Base-by-base conservation (phyloP, 2,888 invertebrate genomes). In the Tetragonisca angustula region DNA sequence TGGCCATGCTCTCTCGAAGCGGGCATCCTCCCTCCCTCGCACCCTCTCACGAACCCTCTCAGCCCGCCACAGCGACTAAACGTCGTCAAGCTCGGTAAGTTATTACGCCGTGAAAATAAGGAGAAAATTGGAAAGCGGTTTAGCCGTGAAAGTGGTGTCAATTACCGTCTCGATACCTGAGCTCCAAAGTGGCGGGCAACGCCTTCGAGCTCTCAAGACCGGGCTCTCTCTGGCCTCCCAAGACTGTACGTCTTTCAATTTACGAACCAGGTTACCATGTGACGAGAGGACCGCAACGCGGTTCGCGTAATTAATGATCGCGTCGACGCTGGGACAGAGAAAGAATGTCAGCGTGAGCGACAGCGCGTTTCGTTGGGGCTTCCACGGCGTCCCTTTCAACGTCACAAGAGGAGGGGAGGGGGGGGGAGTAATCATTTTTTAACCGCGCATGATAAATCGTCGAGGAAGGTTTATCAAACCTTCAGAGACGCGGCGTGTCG, bases 41-140 rank as follows among this genome's bases (percentile, higher is more conserved):
- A 17, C 62, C 21, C 56, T 36, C 64, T 15, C 15, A 13, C 43
- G 61, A 73, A 19, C 62, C 24, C 56, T 36, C 68, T 81, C 73
- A 56, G 36, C 56, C 68, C 78, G n/a, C 24, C 56, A 27, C 76
- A 49, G 50, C 69, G 71, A 56, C 83, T 74, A 78, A 81, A 85
- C 85, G 77, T 83, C 77, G 81, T 87, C 82, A 84, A 76, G 79
- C 78, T 67, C 76, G 71, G 71, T 81, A 90, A 88, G 85, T 88
- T 90, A 91, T 91, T 87, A 91, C 83, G 78, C 76, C 83, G 85
- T 83, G 86, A 88, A 88, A 91, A 90, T 90, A 90, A 90, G 91
- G 86, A 84, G 90, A 91, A 91, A 90, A 90, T 91, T 90, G 88
- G 84, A 88, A 85, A 88, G 81, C 84, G 86, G 83, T 90, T 84